Evolutionary conservation across 2,113 vertebrate species (phyloP).

Genomic region (Macheiramphus alcinus): DNA sequence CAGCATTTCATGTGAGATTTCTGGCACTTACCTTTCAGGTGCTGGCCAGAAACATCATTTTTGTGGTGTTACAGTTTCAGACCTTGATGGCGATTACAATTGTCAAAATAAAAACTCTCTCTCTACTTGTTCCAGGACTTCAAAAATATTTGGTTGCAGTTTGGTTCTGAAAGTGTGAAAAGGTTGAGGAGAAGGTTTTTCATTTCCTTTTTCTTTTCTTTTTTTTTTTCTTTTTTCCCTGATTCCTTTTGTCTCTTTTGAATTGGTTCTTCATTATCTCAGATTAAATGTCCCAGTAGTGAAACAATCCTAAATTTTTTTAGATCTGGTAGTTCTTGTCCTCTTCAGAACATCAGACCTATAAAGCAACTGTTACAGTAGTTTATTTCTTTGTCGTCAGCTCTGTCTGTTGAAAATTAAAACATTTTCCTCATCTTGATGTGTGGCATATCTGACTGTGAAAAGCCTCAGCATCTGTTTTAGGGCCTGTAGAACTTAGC

Average conservation of each 20-base stretch:
- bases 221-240: neutral
- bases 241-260: neutral
- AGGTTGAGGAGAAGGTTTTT: neutral
- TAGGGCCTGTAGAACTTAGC: constrained; percentile 26
- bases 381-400: constrained; percentile 35
- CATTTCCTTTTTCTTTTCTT: neutral
- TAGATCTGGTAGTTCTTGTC: neutral
- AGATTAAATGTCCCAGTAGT: neutral
- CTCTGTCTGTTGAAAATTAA: constrained; percentile 71
- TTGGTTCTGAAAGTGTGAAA: constrained; percentile 25
- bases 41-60: constrained; percentile 59
- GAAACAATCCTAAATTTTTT: neutral
- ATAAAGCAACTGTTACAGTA: constrained; percentile 45
- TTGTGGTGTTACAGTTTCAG: constrained; percentile 36
- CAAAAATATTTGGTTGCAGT: neutral
- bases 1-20: constrained; percentile 42
- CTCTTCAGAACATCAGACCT: neutral
- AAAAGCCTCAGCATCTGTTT: constrained; percentile 67
- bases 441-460: constrained; percentile 69
- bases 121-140: constrained; percentile 8
- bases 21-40: constrained; percentile 30
- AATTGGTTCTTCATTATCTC: neutral
- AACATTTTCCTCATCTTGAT: constrained; percentile 62
- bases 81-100: constrained; percentile 3
- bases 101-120: constrained; percentile 10